Conservation (phyloP, 2,113 vertebrate genomes). For the Carollia perspicillata region DNA sequence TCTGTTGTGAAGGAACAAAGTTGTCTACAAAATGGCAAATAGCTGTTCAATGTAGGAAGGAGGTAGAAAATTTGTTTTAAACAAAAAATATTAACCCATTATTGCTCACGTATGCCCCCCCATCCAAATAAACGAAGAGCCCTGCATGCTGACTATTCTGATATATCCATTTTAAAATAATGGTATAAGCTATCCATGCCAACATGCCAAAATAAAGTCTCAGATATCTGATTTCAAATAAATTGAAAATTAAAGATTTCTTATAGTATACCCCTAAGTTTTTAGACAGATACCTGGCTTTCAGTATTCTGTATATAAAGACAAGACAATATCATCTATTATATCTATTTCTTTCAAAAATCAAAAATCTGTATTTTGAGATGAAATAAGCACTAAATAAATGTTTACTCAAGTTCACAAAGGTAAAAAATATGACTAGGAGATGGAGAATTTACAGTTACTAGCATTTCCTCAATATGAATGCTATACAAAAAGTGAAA, state of each 20-base stretch:
- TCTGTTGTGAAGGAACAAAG: neutral
- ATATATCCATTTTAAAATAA: neutral
- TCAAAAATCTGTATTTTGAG: neutral
- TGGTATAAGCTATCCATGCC: neutral
- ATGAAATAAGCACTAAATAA: neutral
- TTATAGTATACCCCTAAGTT: neutral
- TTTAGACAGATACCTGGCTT: neutral
- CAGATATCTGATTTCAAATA: constrained; percentile 29
- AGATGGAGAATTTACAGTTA: constrained; percentile 21
- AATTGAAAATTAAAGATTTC: neutral
- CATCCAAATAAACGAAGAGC: neutral
- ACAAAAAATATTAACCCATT: neutral
- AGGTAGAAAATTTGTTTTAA: neutral
- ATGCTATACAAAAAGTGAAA: neutral
- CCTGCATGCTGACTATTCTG: neutral
- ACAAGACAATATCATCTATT: neutral
- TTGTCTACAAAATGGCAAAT: neutral
- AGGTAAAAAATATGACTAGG: neutral
- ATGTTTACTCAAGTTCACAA: neutral
- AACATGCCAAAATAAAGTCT: neutral
- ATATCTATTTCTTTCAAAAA: constrained; percentile 14
- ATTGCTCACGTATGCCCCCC: neutral
- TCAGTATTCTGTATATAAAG: neutral
- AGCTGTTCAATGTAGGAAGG: neutral
- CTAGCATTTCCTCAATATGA: neutral